A percentile compares a stretch with the other conserved stretches of the same genome.
These are phyloP conservation scores for Agapostemon virescens DNA, from an alignment of 2,888 invertebrate genomes.

Conservation along the genomic window DNA sequence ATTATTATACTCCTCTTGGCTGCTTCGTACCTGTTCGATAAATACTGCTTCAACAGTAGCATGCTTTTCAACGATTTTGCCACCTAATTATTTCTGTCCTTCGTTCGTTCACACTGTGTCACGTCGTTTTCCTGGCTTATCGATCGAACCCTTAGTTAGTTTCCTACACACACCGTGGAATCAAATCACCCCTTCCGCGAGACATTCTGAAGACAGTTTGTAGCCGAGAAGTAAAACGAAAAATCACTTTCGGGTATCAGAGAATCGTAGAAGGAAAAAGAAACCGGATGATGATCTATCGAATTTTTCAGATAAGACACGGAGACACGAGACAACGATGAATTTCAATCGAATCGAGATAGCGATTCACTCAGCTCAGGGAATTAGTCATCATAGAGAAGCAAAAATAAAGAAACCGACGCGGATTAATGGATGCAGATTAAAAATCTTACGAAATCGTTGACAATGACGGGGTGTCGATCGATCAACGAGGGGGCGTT, in stretches of 20 bases:
- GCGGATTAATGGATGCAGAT: background rate
- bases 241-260: background rate
- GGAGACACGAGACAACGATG: background rate
- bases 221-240: background rate
- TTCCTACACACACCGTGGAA: slow-evolving; percentile 41
- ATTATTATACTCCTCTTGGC: slow-evolving; percentile 47
- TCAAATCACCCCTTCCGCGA: slow-evolving; percentile 31
- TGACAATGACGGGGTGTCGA: slow-evolving; percentile 33
- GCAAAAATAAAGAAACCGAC: slow-evolving; percentile 16
- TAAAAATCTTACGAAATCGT: slow-evolving; percentile 13
- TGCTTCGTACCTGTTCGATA: slow-evolving; percentile 53
- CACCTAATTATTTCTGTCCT: slow-evolving; percentile 37
- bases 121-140: slow-evolving; percentile 28
- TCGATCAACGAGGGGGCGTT: slow-evolving; percentile 11
- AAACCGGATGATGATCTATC: background rate
- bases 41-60: slow-evolving; percentile 44
- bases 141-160: slow-evolving; percentile 35
- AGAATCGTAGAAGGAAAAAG: background rate
- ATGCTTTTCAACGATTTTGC: slow-evolving; percentile 23
- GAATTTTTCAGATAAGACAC: background rate
- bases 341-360: slow-evolving; percentile 9
- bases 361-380: slow-evolving; percentile 13
- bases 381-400: slow-evolving; percentile 22
- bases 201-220: background rate
- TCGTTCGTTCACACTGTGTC: slow-evolving; percentile 47